phyloP scores from a whole-genome alignment of 1,140 invertebrate genomes.

The Galleria mellonella region DNA sequence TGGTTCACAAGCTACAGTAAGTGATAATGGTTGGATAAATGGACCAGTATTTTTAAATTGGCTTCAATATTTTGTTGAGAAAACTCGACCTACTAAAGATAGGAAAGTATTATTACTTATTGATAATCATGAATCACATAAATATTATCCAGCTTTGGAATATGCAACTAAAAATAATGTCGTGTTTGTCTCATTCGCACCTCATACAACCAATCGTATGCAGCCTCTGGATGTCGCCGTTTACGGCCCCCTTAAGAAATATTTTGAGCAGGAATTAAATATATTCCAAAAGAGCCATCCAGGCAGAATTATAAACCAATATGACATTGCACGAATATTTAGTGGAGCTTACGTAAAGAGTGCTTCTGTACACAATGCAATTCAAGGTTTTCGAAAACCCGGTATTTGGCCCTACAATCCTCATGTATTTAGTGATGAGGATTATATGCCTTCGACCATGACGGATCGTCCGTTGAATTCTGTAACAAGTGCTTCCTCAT shows the following conservation, averaged over 20 bases:
- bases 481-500: too few species aligned
- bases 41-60: slow-evolving; percentile 5
- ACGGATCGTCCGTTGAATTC: slow-evolving; percentile 11
- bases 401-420: slow-evolving; percentile 5
- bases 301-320: slow-evolving; percentile 15
- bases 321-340: slow-evolving; percentile 17
- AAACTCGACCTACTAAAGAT: slow-evolving; percentile 8
- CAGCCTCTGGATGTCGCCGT: slow-evolving; percentile 20
- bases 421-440: slow-evolving; percentile 6
- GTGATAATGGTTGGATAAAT: slow-evolving; percentile 1
- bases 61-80: slow-evolving; percentile 15
- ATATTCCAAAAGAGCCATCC: slow-evolving; percentile 15
- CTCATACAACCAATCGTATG: slow-evolving; percentile 14
- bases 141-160: slow-evolving; percentile 16
- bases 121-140: background rate
- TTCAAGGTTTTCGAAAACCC: slow-evolving; percentile 6
- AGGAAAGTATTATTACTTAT: slow-evolving; percentile 12
- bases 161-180: slow-evolving; percentile 16
- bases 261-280: slow-evolving; percentile 14
- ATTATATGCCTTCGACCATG: slow-evolving; percentile 10
- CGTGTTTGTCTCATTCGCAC: slow-evolving; percentile 17
- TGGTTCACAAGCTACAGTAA: slow-evolving; percentile 1
- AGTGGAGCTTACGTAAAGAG: slow-evolving; percentile 7
- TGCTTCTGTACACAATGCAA: slow-evolving; percentile 11
- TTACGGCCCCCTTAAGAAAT: slow-evolving; percentile 19